Evolutionary conservation across 2,888 invertebrate genomes (phyloP).

Genomic region (Sphaeridia pumilis): DNA sequence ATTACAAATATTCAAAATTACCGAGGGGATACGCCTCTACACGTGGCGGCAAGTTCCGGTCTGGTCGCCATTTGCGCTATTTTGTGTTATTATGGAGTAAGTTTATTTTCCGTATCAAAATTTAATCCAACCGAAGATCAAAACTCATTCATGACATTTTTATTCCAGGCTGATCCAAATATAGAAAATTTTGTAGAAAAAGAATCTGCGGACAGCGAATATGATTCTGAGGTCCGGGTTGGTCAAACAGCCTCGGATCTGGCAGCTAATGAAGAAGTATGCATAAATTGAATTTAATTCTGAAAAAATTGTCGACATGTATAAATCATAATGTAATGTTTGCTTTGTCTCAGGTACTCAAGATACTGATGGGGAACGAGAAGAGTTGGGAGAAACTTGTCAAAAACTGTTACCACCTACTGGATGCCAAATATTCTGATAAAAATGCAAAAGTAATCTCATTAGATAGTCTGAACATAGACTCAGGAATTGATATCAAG

Average conservation of each 20-base stretch:
- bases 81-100: constrained; percentile 23
- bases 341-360: constrained; percentile 8
- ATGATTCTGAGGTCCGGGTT: constrained; percentile 10
- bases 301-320: background rate
- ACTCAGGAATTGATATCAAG: constrained; percentile 34
- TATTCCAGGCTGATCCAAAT: constrained; percentile 21
- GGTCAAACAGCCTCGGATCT: constrained; percentile 29
- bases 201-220: constrained; percentile 19
- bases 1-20: constrained; percentile 32
- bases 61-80: constrained; percentile 25
- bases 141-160: constrained; percentile 1
- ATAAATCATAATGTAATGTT: constrained; percentile 1
- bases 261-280: constrained; percentile 27
- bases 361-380: constrained; percentile 8
- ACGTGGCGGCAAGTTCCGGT: constrained; percentile 25
- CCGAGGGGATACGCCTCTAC: constrained; percentile 29
- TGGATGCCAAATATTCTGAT: constrained; percentile 1
- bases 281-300: background rate
- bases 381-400: constrained; percentile 8
- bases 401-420: constrained; percentile 7
- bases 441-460: constrained; percentile 4
- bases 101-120: background rate
- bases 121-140: background rate
- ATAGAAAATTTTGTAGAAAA: constrained; percentile 27
- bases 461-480: constrained; percentile 22